phyloP scores from a whole-genome alignment of 2,888 invertebrate species.

The Meiosimyza platycephala region DNA sequence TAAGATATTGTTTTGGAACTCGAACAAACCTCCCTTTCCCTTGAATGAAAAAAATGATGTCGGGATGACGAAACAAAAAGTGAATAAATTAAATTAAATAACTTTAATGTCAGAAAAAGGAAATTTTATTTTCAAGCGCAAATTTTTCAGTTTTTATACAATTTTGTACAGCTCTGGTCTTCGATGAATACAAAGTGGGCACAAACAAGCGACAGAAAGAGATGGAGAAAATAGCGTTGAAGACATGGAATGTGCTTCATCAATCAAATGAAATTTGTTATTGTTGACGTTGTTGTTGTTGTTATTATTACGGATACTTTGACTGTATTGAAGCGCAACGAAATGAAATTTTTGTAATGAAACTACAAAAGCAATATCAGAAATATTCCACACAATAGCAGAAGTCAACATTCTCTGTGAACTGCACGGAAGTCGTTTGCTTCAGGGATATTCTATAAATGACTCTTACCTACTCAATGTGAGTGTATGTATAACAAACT shows the following conservation, averaged over 20 bases:
- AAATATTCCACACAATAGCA: not conserved
- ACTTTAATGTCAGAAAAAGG: no score
- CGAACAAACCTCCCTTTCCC: no score
- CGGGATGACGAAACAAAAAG: no score
- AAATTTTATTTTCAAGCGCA: no score
- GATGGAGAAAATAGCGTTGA: no score
- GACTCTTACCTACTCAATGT: not conserved
- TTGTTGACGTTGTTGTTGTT: not conserved
- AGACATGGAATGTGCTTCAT: not conserved
- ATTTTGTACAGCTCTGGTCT: no score
- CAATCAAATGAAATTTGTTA: not conserved
- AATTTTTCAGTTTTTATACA: no score
- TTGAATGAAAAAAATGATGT: no score
- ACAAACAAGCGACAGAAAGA: not conserved
- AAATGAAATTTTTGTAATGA: not conserved
- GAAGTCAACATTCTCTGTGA: not conserved
- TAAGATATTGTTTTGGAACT: no score
- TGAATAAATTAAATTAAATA: no score
- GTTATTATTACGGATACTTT: not conserved
- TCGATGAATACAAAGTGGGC: no score
- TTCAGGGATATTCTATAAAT: not conserved
- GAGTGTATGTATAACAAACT: not conserved
- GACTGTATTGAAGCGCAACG: not conserved
- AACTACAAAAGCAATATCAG: conserved; percentile 2
- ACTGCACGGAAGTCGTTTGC: not conserved